Evolutionary conservation across 2,797 vertebrate genomes (phyloP).

Genomic region (Semaprochilodus insignis): DNA sequence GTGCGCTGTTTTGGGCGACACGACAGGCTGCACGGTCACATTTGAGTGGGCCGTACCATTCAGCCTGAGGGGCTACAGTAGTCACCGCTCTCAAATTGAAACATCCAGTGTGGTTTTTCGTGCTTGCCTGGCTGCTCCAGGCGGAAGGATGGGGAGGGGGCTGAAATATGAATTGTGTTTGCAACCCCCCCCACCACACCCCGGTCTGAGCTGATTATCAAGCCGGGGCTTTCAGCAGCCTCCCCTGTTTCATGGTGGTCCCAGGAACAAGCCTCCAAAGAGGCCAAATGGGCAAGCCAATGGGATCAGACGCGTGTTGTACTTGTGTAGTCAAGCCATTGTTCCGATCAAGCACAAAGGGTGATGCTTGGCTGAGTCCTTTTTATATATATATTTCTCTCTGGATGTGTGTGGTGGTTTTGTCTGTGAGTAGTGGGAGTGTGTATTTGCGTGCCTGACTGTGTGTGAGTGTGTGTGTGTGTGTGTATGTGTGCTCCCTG

Average conservation of each 20-base stretch:
- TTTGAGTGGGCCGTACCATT: slow-evolving; percentile 76
- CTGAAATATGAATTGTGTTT: slow-evolving; percentile 94
- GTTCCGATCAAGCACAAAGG: slow-evolving; percentile 92
- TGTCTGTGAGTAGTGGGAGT: slow-evolving; percentile 41
- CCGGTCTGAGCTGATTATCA: slow-evolving; percentile 85
- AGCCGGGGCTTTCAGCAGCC: slow-evolving; percentile 84
- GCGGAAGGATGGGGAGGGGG: slow-evolving; percentile 71
- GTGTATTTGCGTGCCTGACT: slow-evolving; percentile 73
- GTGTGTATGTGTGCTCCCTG: slow-evolving; percentile 73
- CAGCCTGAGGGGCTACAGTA: slow-evolving; percentile 81
- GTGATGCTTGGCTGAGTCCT: slow-evolving; percentile 97
- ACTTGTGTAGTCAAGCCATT: slow-evolving; percentile 90
- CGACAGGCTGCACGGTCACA: slow-evolving; percentile 74
- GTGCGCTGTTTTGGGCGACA: slow-evolving; percentile 67
- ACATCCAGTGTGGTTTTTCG: slow-evolving; percentile 90
- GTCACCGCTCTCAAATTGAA: slow-evolving; percentile 95
- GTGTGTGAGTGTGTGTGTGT: slow-evolving; percentile 66
- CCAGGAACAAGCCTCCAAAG: slow-evolving; percentile 86
- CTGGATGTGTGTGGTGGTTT: slow-evolving; percentile 76
- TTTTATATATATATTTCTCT: slow-evolving; percentile 83
- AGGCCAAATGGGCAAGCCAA: slow-evolving; percentile 83
- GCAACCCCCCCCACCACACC: slow-evolving; percentile 65
- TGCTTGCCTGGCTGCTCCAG: slow-evolving; percentile 90
- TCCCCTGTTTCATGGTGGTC: slow-evolving; percentile 96
- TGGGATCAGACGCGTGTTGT: slow-evolving; percentile 88